Evolutionary conservation across 2,888 invertebrate genomes (phyloP), one percentile per base, ranked within the genome.

Genomic region (Heliothis peltigera): DNA sequence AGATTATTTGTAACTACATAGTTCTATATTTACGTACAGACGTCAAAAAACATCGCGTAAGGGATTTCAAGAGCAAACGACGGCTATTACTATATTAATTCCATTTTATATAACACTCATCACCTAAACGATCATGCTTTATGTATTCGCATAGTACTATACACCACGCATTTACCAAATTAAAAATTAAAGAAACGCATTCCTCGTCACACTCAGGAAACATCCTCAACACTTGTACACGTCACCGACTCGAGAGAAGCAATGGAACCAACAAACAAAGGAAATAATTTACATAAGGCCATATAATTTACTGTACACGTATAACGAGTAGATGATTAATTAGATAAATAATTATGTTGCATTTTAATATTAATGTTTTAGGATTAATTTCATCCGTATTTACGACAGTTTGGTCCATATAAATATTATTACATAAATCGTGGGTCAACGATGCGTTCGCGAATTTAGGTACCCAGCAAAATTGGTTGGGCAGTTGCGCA

Each of bases 361-460:
- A 79, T 81, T 90, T 92, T 92, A 91, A 92, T 90, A 92, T 92
- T 92, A 93, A 89, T 87, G 89, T 87, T 90, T 90, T 92, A 90
- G 93, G 93, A 90, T 91, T 92, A 91, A 93, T 93, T 39, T 90
- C 87, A 89, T 94, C 92, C 92, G 88, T 92, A 93, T 91, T 92
- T 91, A 94, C 89, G 93, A 93, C 92, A 93, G 92, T 93, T 95
- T 95, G 95, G 95, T 95, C 95, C 95, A 95, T 95, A 93, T 89
- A 92, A 93, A 91, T 91, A 93, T 93, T 93, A 92, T 92, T 93
- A 93, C 91, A 88, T 93, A 88, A 90, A 90, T 91, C 82, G 90
- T 89, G 86, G 79, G 84, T 87, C 67, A 75, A 81, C 86, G 87
- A 88, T 87, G 77, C 85, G 83, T 85, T 87, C 88, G 87, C 87